A percentile compares a stretch with the other conserved stretches of the same genome.
Evolutionary conservation across 2,797 vertebrate species (phyloP).

Genomic region (Sebastes itinus): DNA sequence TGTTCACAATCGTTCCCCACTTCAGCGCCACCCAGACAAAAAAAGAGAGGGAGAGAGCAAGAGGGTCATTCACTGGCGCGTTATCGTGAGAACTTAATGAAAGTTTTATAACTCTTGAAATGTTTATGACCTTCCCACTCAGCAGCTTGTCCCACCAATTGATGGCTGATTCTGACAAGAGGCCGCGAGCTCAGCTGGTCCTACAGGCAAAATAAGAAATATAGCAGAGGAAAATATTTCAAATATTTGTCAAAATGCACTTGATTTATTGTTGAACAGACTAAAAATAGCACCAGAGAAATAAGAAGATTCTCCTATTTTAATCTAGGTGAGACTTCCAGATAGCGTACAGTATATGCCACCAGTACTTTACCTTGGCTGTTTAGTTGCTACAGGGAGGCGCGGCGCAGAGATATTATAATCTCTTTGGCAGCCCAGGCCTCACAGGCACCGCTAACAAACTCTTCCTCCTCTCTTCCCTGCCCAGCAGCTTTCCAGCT

Average conservation of each 20-base stretch:
- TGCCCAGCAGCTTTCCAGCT: constrained; percentile 45
- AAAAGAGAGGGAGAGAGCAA: constrained; percentile 66
- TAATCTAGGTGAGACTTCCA: constrained; percentile 6
- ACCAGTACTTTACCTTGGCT: constrained; percentile 22
- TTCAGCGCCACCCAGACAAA: constrained; percentile 72
- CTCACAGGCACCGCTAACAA: constrained; percentile 51
- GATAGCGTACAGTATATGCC: constrained; percentile 1
- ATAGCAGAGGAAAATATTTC: background rate
- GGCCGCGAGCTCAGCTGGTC: constrained; percentile 58
- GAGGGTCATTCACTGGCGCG: constrained; percentile 83
- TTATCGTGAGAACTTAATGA: constrained; percentile 92
- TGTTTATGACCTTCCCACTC: constrained; percentile 88
- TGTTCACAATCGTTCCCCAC: constrained; percentile 80
- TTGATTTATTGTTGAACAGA: background rate
- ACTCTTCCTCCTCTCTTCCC: constrained; percentile 49
- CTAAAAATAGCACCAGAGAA: background rate
- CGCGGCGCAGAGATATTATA: constrained; percentile 29
- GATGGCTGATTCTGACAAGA: constrained; percentile 70
- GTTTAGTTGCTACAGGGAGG: constrained; percentile 20
- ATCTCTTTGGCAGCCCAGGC: constrained; percentile 41
- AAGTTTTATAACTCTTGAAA: constrained; percentile 92
- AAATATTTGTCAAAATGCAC: background rate
- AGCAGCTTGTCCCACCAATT: constrained; percentile 84
- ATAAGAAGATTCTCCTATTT: background rate
- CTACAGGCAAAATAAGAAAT: background rate